These are phyloP conservation scores for Romanogobio albipinnatus DNA, from an alignment of 2,113 vertebrate species.

Conservation along the genomic window DNA sequence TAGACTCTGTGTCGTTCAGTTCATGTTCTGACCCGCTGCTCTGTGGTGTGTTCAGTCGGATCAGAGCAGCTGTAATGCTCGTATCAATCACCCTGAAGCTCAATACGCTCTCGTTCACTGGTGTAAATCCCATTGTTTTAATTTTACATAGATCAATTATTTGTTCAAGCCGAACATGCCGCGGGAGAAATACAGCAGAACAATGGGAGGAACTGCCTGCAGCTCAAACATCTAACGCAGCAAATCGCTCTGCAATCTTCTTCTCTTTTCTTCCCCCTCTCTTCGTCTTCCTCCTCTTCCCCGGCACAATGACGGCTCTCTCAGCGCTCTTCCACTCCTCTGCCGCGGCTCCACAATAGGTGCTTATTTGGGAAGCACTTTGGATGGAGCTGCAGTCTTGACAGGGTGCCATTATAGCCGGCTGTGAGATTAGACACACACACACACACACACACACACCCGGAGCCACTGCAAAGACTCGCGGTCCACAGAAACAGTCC, in stretches of 20 bases:
- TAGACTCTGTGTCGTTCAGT: neutral
- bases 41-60: neutral
- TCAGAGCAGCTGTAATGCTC: constrained; percentile 9
- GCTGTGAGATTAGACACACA: constrained; percentile 69
- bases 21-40: neutral
- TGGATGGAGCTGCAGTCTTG: constrained; percentile 61
- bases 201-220: constrained; percentile 42
- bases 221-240: constrained; percentile 49
- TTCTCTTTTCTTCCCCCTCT: constrained; percentile 38
- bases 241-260: constrained; percentile 56
- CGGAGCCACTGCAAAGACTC: neutral
- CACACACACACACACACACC: constrained; percentile 60
- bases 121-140: constrained; percentile 74
- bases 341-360: constrained; percentile 59
- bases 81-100: constrained; percentile 58
- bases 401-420: constrained; percentile 74
- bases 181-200: constrained; percentile 41
- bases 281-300: constrained; percentile 19
- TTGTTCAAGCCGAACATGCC: constrained; percentile 67
- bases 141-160: constrained; percentile 78
- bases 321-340: constrained; percentile 45
- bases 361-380: constrained; percentile 64
- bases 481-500: neutral
- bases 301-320: constrained; percentile 44
- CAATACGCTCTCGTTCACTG: constrained; percentile 67